Evolutionary conservation across 2,113 vertebrate genomes (phyloP).

Genomic region (Solea senegalensis): DNA sequence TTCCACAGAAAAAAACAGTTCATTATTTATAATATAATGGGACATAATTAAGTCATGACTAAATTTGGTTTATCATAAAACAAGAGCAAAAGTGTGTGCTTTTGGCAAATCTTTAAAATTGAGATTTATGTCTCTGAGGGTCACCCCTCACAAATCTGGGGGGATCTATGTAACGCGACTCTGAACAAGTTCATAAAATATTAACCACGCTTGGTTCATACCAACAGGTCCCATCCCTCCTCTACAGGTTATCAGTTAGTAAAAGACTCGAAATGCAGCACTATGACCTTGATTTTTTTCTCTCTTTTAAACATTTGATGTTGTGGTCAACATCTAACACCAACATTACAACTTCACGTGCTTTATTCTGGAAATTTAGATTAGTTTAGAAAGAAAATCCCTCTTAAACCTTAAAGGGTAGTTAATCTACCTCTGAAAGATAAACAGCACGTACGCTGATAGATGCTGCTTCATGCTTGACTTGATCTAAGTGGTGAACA

Average conservation of each 20-base stretch:
- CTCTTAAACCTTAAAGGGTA: neutral
- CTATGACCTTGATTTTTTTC: slow-evolving; percentile 11
- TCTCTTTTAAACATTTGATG: neutral
- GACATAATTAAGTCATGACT: slow-evolving; percentile 19
- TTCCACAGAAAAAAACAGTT: neutral
- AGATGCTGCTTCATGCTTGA: neutral
- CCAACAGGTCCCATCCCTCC: slow-evolving; percentile 22
- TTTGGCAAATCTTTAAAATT: slow-evolving; percentile 56
- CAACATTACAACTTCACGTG: no score
- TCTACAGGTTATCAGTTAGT: slow-evolving; percentile 27
- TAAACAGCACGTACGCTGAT: neutral
- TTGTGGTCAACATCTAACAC: no score
- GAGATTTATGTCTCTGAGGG: slow-evolving; percentile 44
- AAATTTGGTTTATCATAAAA: slow-evolving; percentile 18
- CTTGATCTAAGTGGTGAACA: slow-evolving; percentile 17
- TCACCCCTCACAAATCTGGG: slow-evolving; percentile 47
- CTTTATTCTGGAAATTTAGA: neutral
- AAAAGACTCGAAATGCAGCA: neutral
- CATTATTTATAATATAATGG: neutral
- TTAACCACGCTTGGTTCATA: slow-evolving; percentile 60
- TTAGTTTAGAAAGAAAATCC: neutral
- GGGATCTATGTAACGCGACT: slow-evolving; percentile 69
- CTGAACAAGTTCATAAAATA: slow-evolving; percentile 77
- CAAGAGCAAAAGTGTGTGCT: neutral
- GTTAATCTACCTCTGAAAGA: neutral